Conservation (phyloP, 92 coral and sea anemone genomes). For the Palythoa grandis region DNA sequence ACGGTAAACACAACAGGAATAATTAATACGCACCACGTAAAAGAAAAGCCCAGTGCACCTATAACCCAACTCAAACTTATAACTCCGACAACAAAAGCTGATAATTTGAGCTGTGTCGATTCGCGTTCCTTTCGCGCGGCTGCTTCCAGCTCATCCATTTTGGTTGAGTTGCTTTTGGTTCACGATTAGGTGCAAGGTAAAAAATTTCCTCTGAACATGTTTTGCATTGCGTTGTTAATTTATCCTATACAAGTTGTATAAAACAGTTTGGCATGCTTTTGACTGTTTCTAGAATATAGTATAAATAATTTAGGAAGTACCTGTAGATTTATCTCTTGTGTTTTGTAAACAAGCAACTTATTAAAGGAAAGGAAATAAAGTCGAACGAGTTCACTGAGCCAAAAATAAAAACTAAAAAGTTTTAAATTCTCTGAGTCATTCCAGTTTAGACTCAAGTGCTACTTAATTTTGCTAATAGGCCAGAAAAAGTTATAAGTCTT, state of each 20-base stretch:
- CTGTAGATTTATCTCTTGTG: slow-evolving; percentile 26
- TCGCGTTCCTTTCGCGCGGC: slow-evolving; percentile 72
- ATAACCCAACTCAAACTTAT: slow-evolving; percentile 76
- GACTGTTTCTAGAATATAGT: slow-evolving; percentile 11
- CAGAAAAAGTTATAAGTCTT: too few relatives aligned
- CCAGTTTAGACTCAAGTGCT: too few relatives aligned
- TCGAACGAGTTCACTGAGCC: not conserved
- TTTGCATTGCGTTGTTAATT: slow-evolving; percentile 20
- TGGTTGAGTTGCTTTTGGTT: slow-evolving; percentile 44
- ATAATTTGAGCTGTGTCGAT: slow-evolving; percentile 77
- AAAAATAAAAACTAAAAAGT: too few relatives aligned
- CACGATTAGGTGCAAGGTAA: not conserved
- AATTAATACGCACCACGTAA: slow-evolving; percentile 76
- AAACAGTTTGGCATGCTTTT: slow-evolving; percentile 13
- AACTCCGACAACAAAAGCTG: slow-evolving; percentile 68
- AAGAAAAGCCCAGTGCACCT: slow-evolving; percentile 82
- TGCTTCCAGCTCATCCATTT: slow-evolving; percentile 64
- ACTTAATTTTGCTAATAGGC: too few relatives aligned
- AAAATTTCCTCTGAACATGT: not conserved
- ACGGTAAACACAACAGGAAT: slow-evolving; percentile 81
- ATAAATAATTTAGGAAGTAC: slow-evolving; percentile 41
- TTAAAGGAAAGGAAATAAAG: not conserved
- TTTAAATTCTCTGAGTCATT: too few relatives aligned
- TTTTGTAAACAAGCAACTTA: slow-evolving; percentile 11
- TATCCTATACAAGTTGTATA: not conserved